Evolutionary conservation across 2,113 vertebrate genomes (phyloP).

Genomic region (Cariama cristata): DNA sequence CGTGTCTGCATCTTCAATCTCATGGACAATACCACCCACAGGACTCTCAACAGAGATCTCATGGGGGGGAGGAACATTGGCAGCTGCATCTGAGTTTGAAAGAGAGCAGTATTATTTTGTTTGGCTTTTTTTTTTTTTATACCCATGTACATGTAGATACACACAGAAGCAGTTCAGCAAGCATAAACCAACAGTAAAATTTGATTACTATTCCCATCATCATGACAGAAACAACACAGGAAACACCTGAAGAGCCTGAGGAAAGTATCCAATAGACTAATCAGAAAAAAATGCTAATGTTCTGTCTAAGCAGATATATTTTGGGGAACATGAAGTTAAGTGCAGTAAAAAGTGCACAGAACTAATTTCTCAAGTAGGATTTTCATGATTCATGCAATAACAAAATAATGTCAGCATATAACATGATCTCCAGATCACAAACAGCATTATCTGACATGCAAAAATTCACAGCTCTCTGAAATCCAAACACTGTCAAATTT

Average conservation of each 20-base stretch:
- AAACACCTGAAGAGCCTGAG: background rate
- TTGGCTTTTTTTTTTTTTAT: background rate
- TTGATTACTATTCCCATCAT: background rate
- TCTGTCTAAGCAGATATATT: background rate
- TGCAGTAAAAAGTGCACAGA: background rate
- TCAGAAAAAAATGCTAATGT: background rate
- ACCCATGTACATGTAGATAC: background rate
- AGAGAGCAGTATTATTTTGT: background rate
- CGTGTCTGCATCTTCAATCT: conserved; percentile 23
- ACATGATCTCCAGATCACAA: background rate
- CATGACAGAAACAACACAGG: background rate
- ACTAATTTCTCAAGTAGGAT: background rate
- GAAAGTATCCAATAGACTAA: background rate
- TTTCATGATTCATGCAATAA: background rate
- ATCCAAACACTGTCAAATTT: background rate
- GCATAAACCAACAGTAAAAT: background rate
- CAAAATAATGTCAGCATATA: background rate
- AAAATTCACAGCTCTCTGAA: background rate
- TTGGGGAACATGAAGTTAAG: background rate
- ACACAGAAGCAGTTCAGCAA: background rate
- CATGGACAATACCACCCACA: background rate
- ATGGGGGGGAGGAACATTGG: conserved; percentile 58
- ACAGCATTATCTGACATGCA: background rate
- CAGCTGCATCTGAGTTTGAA: conserved; percentile 66
- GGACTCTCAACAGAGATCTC: conserved; percentile 47